phyloP scores from a whole-genome alignment of 2,113 vertebrate species.

The Coracopsis vasa region DNA sequence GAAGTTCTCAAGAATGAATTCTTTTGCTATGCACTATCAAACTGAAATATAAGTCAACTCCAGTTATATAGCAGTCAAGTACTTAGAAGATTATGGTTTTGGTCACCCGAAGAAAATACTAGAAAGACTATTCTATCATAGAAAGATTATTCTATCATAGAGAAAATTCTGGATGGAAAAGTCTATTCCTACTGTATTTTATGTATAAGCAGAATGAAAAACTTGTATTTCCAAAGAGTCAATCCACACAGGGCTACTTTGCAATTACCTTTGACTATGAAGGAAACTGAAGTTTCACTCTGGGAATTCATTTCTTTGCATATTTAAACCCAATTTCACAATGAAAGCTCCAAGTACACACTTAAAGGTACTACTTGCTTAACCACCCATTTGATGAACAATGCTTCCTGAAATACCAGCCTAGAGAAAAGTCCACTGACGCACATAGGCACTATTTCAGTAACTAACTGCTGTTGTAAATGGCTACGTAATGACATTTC shows the following conservation, averaged over 20 bases:
- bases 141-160: background rate
- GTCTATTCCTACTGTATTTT: background rate
- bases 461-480: background rate
- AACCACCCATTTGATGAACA: background rate
- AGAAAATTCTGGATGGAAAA: background rate
- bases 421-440: background rate
- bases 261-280: background rate
- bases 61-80: background rate
- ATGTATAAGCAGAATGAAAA: background rate
- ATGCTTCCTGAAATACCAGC: background rate
- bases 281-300: background rate
- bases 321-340: background rate
- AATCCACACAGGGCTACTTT: background rate
- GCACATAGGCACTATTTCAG: accelerated
- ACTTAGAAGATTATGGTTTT: background rate
- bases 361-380: background rate
- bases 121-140: background rate
- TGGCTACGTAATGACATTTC: background rate
- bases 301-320: background rate
- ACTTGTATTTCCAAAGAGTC: background rate
- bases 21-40: background rate
- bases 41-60: background rate
- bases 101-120: background rate
- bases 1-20: background rate
- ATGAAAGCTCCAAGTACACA: background rate